A percentile compares a stretch with the other conserved stretches of the same genome.
These are phyloP conservation scores for Butorides virescens DNA, from an alignment of 2,113 vertebrate species.

Conservation along the genomic window DNA sequence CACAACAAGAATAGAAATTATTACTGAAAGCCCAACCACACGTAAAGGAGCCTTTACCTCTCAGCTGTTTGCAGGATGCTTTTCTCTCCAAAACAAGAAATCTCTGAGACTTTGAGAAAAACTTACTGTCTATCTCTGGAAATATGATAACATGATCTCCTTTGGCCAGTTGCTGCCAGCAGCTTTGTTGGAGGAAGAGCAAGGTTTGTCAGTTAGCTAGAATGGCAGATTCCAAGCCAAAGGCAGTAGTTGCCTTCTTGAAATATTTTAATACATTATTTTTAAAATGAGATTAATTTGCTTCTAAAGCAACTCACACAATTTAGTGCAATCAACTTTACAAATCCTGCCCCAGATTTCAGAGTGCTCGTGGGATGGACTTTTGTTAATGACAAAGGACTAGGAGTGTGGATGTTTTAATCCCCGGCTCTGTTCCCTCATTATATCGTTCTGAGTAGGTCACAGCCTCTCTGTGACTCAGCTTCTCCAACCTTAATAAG, in stretches of 20 bases:
- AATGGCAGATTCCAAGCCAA: background rate
- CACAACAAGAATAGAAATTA: background rate
- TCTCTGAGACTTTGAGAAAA: background rate
- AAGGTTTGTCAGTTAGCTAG: background rate
- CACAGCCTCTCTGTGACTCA: background rate
- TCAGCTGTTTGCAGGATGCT: background rate
- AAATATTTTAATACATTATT: background rate
- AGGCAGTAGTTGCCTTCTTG: background rate
- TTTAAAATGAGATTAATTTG: background rate
- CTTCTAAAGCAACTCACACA: background rate
- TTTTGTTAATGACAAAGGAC: background rate
- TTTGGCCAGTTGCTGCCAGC: background rate
- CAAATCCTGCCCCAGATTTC: background rate
- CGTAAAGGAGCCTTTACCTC: background rate
- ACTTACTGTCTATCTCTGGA: background rate
- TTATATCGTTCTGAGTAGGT: background rate
- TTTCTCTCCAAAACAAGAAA: background rate
- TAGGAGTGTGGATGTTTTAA: background rate
- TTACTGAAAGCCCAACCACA: background rate
- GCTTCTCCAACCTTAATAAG: background rate
- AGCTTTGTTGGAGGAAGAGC: background rate
- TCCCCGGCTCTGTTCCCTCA: background rate
- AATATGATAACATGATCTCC: background rate
- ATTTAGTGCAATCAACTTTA: background rate
- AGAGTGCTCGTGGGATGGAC: background rate